Percentiles rank a stretch among this genome's conserved stretches.
These are phyloP conservation scores for Limnothrissa miodon DNA, from an alignment of 2,113 vertebrate genomes.

Conservation along the genomic window DNA sequence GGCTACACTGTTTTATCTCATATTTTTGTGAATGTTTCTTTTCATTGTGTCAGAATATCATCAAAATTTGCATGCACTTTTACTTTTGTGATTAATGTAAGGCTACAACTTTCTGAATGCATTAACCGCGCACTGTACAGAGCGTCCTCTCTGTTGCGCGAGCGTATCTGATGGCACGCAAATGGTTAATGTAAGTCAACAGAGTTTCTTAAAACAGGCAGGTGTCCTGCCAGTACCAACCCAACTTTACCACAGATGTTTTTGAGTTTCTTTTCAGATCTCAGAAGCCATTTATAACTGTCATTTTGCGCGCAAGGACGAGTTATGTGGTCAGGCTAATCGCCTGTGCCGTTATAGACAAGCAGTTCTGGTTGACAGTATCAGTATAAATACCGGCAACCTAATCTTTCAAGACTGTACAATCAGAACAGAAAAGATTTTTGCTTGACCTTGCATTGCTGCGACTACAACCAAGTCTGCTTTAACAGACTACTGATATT, in stretches of 20 bases:
- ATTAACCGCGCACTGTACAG: constrained; percentile 11
- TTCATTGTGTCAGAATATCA: neutral
- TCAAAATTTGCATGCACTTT: neutral
- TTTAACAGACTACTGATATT: neutral
- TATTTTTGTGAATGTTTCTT: neutral
- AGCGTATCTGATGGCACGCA: constrained; percentile 40
- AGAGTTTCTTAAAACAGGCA: constrained; percentile 84
- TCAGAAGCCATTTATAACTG: constrained; percentile 80
- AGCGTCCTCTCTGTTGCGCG: neutral
- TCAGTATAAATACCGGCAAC: constrained; percentile 76
- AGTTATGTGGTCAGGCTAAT: constrained; percentile 75
- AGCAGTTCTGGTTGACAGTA: constrained; percentile 33
- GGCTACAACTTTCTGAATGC: neutral
- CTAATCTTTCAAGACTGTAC: constrained; percentile 49
- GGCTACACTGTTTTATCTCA: neutral
- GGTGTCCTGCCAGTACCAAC: constrained; percentile 87
- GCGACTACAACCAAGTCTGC: neutral
- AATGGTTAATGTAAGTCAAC: constrained; percentile 87
- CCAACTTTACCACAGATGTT: constrained; percentile 59
- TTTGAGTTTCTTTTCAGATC: constrained; percentile 81
- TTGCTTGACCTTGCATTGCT: neutral
- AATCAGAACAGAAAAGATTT: constrained; percentile 50
- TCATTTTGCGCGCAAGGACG: constrained; percentile 77
- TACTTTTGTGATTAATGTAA: neutral
- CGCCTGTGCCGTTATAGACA: constrained; percentile 38